Evolutionary conservation across 2,888 invertebrate genomes (phyloP), one percentile per base, ranked within the genome.

Genomic region (Yponomeuta malinellus): DNA sequence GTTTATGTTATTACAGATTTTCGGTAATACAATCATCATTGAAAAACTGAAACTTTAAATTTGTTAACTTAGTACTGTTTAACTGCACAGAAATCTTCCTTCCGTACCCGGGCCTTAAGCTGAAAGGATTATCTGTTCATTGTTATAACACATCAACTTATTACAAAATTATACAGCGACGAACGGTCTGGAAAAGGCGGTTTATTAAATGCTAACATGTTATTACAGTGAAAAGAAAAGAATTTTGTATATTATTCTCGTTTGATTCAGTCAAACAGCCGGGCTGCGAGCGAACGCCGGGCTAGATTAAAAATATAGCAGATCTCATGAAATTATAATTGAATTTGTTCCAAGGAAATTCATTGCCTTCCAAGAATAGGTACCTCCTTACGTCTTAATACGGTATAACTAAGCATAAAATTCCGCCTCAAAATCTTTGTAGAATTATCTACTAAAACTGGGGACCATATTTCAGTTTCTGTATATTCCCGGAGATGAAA

Each of bases 311-410:
- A 88, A 85, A 80, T 80, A 83, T 83, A 80, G 83, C 81, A 74
- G 80, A 77, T 75, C 87, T 89, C 88, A 89, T 89, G 89, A 90
- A 89, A 90, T 89, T 89, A 87, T 89, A 90, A 89, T 89, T 89
- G 89, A 87, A 89, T 90, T 89, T 89, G 81, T 79, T 79, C 78
- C 75, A 71, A 76, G 78, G 75, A 78, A 81, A 80, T 79, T 79
- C 79, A 75, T 79, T 80, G 23, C 64, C 33, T 76, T 75, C 76
- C 77, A 77, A 80, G 80, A 59, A 73, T 77, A 76, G 79, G 68
- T 68, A 48, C 68, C 6, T 33, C 2, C 33, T 33, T 33, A 33
- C 33, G 2, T 80, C 81, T 76, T 78, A 77, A 82, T 8, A 43
- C 43, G 43, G 43, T 43, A 43, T 43, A 43, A 43, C 43, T 43